Base-by-base conservation (phyloP, 2,888 invertebrate genomes). In the Apotomis betuletana region DNA sequence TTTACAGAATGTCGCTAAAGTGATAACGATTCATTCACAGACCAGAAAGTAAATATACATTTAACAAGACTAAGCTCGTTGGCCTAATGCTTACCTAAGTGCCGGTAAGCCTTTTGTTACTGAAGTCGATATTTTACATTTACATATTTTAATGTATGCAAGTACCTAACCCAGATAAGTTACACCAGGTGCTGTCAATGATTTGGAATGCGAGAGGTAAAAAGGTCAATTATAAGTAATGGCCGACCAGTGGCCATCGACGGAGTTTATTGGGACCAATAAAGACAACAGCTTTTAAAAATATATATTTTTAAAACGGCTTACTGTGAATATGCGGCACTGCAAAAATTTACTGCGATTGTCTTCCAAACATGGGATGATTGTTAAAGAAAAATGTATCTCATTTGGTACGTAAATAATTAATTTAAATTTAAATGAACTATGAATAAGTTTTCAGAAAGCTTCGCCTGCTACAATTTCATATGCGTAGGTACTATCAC, bases 171-270 rank as follows among this genome's bases (percentile, higher is more conserved):
- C 59, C 70, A 70, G 64, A 51, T 70, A 70, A 58, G 60, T 5
- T 59, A 41, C 15, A 58, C 55, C n/a, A 38, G 65, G 65, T 70
- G 67, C 46, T 68, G 68, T 70, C 61, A 51, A 54, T 54, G 57
- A 65, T 68, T 52, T 51, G 62, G 67, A 70, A 73, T 73, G 70
- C 58, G 64, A 57, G 74, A 67, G 67, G 67, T 65, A 68, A 77
- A 82, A 81, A 81, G 81, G 82, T 81, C 79, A 75, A 76, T 65
- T 61, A 77, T 78, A 80, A 80, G 79, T 80, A 79, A 81, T 77
- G 77, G 77, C 75, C 41, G 41, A 41, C 5, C 41, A 41, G 41
- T 76, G 75, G 75, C 74, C 75, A 75, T 69, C 75, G 74, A 76
- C 77, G 78, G 75, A 80, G 80, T 79, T 78, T 80, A 76, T 77